A percentile compares a stretch with the other conserved stretches of the same genome.
Conservation (phyloP, 2,888 invertebrate species). For the Bedellia somnulentella region DNA sequence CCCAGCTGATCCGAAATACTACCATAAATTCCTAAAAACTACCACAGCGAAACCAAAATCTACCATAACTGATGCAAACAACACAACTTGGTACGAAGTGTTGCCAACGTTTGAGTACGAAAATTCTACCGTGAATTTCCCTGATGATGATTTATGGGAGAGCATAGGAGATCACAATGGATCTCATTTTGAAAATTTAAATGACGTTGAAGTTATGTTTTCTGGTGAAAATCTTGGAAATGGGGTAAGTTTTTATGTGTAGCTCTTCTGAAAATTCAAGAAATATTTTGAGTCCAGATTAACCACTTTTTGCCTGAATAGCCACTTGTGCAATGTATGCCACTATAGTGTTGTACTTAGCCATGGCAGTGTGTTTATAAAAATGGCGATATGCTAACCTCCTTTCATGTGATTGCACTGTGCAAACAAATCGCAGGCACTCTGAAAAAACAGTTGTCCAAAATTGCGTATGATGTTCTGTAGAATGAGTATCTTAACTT, state of each 20-base stretch:
- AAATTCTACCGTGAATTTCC: conserved; percentile 20
- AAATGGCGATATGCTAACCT: no score
- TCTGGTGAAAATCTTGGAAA: conserved; percentile 19
- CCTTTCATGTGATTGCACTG: no score
- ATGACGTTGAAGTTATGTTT: conserved; percentile 54
- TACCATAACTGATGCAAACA: conserved; percentile 19
- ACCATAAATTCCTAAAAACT: conserved; percentile 50
- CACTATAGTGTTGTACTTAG: no score
- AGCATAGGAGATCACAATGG: conserved; percentile 28
- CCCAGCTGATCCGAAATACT: conserved; percentile 35
- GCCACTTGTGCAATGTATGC: no score
- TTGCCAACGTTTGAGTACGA: conserved; percentile 29
- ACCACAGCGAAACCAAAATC: conserved; percentile 23
- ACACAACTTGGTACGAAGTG: conserved; percentile 43
- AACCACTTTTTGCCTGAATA: no score
- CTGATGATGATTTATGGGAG: conserved; percentile 47
- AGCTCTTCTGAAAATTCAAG: no score
- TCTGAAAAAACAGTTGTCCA: no score
- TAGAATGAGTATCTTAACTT: no score
- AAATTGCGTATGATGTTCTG: no score
- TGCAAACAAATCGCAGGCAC: no score
- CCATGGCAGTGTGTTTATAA: no score
- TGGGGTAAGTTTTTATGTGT: conserved; percentile 20
- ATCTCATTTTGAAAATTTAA: conserved; percentile 28
- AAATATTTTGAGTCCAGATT: no score